Evolutionary conservation across 1,140 invertebrate species (phyloP).

Genomic region (Drosophila repletoides): DNA sequence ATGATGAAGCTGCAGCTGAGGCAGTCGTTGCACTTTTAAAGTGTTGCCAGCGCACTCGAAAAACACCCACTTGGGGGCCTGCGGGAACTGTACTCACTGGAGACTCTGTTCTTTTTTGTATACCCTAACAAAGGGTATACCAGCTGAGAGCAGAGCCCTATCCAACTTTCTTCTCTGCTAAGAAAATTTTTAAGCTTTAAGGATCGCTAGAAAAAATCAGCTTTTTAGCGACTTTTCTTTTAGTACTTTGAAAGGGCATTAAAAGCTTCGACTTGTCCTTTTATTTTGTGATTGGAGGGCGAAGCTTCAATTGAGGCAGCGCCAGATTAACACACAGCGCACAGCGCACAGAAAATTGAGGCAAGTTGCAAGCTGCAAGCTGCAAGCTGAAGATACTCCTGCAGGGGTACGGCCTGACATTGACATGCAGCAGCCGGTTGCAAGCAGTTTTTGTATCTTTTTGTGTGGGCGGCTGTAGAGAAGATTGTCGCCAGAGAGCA

Average conservation of each 20-base stretch:
- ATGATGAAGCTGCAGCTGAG: conserved; percentile 16
- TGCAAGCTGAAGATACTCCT: not conserved
- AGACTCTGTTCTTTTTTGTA: too few species aligned
- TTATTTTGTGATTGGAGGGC: conserved; percentile 28
- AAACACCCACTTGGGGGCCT: conserved; percentile 45
- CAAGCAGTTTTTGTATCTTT: not conserved
- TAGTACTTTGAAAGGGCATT: not conserved
- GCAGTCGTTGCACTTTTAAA: conserved; percentile 69
- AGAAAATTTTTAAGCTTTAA: too few species aligned
- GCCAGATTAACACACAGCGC: conserved; percentile 43
- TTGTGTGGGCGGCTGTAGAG: conserved; percentile 50
- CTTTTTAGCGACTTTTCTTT: too few species aligned
- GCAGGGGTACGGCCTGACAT: conserved; percentile 50
- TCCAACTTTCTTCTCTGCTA: too few species aligned
- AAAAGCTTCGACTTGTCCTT: not conserved
- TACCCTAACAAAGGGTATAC: too few species aligned
- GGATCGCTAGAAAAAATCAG: too few species aligned
- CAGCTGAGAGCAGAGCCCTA: too few species aligned
- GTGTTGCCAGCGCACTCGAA: conserved; percentile 56
- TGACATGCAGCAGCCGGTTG: conserved; percentile 51
- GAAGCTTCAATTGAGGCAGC: conserved; percentile 59
- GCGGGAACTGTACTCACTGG: not conserved
- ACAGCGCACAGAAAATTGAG: conserved; percentile 31
- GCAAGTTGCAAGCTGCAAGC: conserved; percentile 38
- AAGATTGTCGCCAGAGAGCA: conserved; percentile 9